Base-by-base conservation (phyloP, 2,113 vertebrate species). In the Oostethus manadensis region DNA sequence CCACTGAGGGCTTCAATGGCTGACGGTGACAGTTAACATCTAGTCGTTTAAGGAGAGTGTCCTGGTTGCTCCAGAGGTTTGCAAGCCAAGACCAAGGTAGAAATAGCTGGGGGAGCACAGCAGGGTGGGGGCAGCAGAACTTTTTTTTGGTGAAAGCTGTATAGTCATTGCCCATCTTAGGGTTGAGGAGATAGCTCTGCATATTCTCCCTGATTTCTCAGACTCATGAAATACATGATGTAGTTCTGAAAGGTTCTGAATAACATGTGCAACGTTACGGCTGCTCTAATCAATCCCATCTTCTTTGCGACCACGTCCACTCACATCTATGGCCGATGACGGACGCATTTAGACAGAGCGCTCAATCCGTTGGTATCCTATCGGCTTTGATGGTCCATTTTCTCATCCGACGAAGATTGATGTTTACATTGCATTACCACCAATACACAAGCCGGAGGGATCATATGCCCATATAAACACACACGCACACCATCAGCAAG, bases 81-180 rank as follows among this genome's bases (percentile, higher is more conserved):
- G 81, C 77, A 77, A 78, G 73, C 65, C 58, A 55, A 40, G 58
- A 64, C 64, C 23, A 51, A 68, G 62, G 59, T 70, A 75, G 57
- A 58, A 77, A 62, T 69, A 80, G 70, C 79, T 73, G 78, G 68
- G 73, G 71, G 63, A 73, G 63, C 64, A 70, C 33, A 38, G 49
- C 66, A 66, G 69, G 74, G 63, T 50, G 65, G 77, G 77, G 75
- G 76, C 76, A 70, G 74, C 48, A 8, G 78, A 77, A 44, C 56
- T 15, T 43, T 81, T 75, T 86, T 85, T 82, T 1, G 44, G 65
- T 80, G 78, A 85, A 81, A 73, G 83, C 67, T 73, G 77, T 58
- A 81, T 84, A 86, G 82, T 87, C 77, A 74, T 80, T 78, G 82
- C 74, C 76, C 76, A 60, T 38, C 73, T 71, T 74, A 84, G 71